These are phyloP conservation scores for Diadophis punctatus DNA, from an alignment of 2,113 vertebrate species.

Conservation along the genomic window DNA sequence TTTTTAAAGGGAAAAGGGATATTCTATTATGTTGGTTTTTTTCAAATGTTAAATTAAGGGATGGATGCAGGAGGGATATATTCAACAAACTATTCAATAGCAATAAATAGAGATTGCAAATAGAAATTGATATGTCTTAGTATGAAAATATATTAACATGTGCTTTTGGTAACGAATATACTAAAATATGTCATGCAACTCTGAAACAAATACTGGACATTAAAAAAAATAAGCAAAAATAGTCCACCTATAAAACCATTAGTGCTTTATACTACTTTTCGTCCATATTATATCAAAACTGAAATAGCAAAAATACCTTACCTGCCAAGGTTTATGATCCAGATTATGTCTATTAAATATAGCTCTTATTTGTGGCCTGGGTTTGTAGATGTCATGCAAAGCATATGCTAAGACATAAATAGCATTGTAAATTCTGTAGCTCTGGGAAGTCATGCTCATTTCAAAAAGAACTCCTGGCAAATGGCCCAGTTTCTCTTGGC, in stretches of 20 bases:
- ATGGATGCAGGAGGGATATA: background rate
- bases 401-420: background rate
- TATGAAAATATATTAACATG: background rate
- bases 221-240: background rate
- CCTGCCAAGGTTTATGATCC: background rate
- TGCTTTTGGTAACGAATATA: background rate
- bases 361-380: background rate
- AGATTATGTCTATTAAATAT: background rate
- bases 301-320: background rate
- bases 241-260: background rate
- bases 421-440: constrained; percentile 8
- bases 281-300: background rate
- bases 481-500: background rate
- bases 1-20: background rate
- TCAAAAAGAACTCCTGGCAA: background rate
- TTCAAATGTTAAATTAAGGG: background rate
- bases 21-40: background rate
- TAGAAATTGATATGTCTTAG: background rate
- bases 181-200: background rate
- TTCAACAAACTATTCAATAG: background rate
- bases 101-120: background rate
- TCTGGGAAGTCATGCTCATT: background rate
- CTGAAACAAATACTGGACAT: background rate
- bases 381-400: background rate
- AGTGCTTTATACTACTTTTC: background rate